Evolutionary conservation across 1,140 invertebrate genomes (phyloP).

Genomic region (Sitophilus oryzae): DNA sequence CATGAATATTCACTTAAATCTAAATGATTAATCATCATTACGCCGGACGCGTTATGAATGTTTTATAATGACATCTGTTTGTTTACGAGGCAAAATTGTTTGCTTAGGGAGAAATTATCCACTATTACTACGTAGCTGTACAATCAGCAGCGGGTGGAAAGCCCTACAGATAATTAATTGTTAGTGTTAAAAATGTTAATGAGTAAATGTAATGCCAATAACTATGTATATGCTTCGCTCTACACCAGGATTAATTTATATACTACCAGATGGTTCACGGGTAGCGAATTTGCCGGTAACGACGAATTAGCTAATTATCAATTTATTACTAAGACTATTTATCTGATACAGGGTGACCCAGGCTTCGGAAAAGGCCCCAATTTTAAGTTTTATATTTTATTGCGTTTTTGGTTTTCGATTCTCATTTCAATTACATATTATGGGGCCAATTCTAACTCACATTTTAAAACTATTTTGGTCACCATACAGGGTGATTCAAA

Average conservation of each 20-base stretch:
- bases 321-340: too few species aligned
- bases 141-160: slow-evolving; percentile 21
- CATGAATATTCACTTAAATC: slow-evolving; percentile 42
- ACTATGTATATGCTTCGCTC: background rate
- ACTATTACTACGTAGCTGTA: slow-evolving; percentile 22
- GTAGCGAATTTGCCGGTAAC: background rate
- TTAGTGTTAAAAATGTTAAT: slow-evolving; percentile 25
- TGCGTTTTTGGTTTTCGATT: too few species aligned
- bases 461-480: too few species aligned
- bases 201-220: background rate
- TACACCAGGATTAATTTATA: slow-evolving; percentile 3
- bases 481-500: too few species aligned
- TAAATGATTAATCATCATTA: slow-evolving; percentile 45
- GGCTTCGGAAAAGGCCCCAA: too few species aligned
- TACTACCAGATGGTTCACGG: background rate
- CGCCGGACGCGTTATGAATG: slow-evolving; percentile 38
- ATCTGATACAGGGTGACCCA: too few species aligned
- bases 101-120: slow-evolving; percentile 32
- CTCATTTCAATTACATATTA: too few species aligned
- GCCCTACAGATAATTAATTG: slow-evolving; percentile 25
- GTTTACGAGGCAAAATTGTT: slow-evolving; percentile 36
- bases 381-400: too few species aligned
- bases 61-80: slow-evolving; percentile 41
- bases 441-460: too few species aligned
- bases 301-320: background rate